Base-by-base conservation (phyloP, 1,140 invertebrate species). In the Caenorhabditis tropicalis region DNA sequence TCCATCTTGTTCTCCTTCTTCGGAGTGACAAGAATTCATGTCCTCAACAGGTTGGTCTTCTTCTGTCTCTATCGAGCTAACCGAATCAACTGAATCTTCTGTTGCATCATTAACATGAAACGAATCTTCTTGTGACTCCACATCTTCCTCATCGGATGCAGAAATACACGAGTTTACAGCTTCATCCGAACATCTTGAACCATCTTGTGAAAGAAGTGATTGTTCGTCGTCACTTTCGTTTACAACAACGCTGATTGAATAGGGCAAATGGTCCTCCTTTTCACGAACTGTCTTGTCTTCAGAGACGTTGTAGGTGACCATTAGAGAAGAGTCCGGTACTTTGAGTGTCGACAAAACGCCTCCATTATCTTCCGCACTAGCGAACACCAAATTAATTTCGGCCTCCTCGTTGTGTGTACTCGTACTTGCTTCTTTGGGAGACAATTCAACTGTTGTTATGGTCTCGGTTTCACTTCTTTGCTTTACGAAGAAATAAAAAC, bases 381-480 rank as follows among this genome's bases (percentile, higher is more conserved):
- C 65, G 65, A 74, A 74, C 65, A 74, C 65, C 36, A 74, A 74
- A 74, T 74, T 74, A 74, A 74, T 36, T 43, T 74, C 65, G 12
- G 65, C 33, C n/a, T 74, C 65, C 19, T 74, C 36, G 15, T 74
- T 43, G 24, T 39, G 58, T 36, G 58, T 65, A 65, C 29, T 39
- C 5, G 6, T 46, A 74, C n/a, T 43, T 24, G n/a, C 16, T 39
- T 74, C 65, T 21, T 21, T 10, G 15, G 12, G 1, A 43, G 65
- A 43, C 6, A 31, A 12, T 21, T 36, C 65, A 5, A n/a, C 21
- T 12, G 7, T 31, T 24, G 43, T 21, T 36, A 27, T 9, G 10
- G 16, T 65, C 10, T 65, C 65, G 16, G 24, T 46, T 24, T 74
- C 15, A 24, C 24, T 74, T 43, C n/a, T 43, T 74, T 39, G 65